Evolutionary conservation across 2,113 vertebrate species (phyloP), one percentile per base, ranked within the genome.

Genomic region (Myotis lucifugus): DNA sequence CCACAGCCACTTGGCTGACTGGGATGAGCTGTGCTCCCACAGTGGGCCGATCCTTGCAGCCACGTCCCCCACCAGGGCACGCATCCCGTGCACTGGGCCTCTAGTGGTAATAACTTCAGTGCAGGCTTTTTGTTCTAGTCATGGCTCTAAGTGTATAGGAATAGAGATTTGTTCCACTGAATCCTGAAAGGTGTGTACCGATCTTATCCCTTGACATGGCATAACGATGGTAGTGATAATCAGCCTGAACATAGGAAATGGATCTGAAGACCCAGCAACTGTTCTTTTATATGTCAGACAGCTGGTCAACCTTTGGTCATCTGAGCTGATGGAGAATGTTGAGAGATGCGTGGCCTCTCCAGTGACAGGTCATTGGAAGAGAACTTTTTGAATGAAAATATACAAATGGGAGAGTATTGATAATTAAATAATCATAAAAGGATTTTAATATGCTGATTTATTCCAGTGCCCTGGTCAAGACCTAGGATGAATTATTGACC

Each of bases 361-460:
- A 13, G 13, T 32, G 42, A 52, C 46, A 19, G 8, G 7, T 50
- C 78, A 79, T 9, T 46, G 21, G 34, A 56, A 8, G 12, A 82
- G 37, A 50, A 29, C 40, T 77, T 92, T 87, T 34, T 76, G 50
- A 92, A 90, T 77, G 29, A 54, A 90, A 14, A 61, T 42, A 13
- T 40, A 70, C 32, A 66, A 46, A 64, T 90, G 27, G 40, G 40
- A 94, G 66, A 3, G 21, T 34, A 67, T 66, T 82, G 69, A n/a
- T 90, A 54, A 74, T 84, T 42, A 56, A 85, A 69, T 91, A 86
- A 59, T 34, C 25, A 34, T 48, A 48, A 73, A 78, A 74, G 11
- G 3, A 11, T 88, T 73, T 92, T 69, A 88, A 42, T 56, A 46
- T 85, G 72, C 23, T 90, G 66, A 92, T 86, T 56, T 87, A 91